Evolutionary conservation across 2,888 invertebrate species (phyloP), one percentile per base, ranked within the genome.

Genomic region (Mesorhabditis sp.): DNA sequence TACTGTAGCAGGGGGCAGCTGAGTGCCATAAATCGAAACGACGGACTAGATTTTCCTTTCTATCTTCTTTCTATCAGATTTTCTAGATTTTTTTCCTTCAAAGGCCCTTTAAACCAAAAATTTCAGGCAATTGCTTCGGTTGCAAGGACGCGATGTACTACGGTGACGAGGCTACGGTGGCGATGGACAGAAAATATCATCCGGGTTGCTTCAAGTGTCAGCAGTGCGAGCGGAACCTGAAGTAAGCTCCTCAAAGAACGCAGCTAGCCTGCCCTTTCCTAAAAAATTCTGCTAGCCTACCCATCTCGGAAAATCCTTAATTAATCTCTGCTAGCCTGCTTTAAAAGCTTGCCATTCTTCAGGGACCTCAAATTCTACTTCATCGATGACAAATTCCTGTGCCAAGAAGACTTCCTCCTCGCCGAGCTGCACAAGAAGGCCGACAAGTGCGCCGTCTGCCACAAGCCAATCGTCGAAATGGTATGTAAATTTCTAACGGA

Each of bases 401-500:
- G 58, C 58, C 58, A 50, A 50, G 58, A 50, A n/a, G 58, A 50
- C n/a, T 50, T 50, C 58, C 58, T 50, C 10, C 10, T 50, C n/a
- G 58, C 58, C 58, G 58, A 50, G 58, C n/a, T 50, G 58, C 58
- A 50, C n/a, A 50, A 50, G n/a, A 50, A n/a, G n/a, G 58, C 58
- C n/a, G 58, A 50, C 7, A 50, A 50, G 2, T 50, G 58, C n/a
- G 58, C 58, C 58, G 58, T 50, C n/a, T 50, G 58, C 58, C 7
- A 50, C 10, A 50, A 50, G 2, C 58, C 58, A n/a, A 50, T 50
- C 58, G 58, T 50, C 58, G 58, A 50, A 50, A 50, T 50, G 58
- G 58, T 50, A 50, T n/a, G 58, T 10, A 13, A 13, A n/a, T n/a
- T n/a, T n/a, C n/a, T n/a, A n/a, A n/a, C n/a, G n/a, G n/a, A n/a